These are phyloP conservation scores for Liparis tanakae DNA, from an alignment of 2,797 vertebrate species.

Conservation along the genomic window DNA sequence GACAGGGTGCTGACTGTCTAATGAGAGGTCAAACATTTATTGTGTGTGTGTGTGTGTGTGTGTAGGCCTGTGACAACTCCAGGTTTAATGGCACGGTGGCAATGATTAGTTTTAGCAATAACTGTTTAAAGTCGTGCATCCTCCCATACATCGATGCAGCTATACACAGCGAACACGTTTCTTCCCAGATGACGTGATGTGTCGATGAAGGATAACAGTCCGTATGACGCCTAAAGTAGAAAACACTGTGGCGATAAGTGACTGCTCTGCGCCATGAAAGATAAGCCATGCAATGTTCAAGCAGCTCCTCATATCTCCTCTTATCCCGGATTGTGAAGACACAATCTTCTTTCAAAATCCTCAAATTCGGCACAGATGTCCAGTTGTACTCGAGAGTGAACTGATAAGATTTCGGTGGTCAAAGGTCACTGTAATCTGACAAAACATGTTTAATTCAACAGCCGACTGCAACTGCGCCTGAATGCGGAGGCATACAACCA, in stretches of 20 bases:
- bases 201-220: conserved; percentile 51
- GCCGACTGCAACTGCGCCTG: not conserved
- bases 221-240: conserved; percentile 15
- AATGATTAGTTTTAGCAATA: conserved; percentile 34
- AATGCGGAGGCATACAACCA: not conserved
- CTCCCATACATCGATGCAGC: not conserved
- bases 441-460: not conserved
- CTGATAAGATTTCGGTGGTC: not conserved
- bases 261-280: conserved; percentile 38
- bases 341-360: conserved; percentile 44
- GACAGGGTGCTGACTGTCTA: not conserved
- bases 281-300: conserved; percentile 53
- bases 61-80: not conserved
- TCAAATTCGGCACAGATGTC: not conserved
- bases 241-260: conserved; percentile 39
- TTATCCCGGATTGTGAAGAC: conserved; percentile 37
- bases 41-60: not conserved
- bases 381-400: not conserved
- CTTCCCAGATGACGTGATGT: conserved; percentile 39
- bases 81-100: not conserved
- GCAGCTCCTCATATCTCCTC: conserved; percentile 21
- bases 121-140: conserved; percentile 1
- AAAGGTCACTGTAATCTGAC: not conserved
- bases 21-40: conserved; percentile 14
- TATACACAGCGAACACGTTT: not conserved